Percentiles rank a stretch among this genome's conserved stretches.
These are phyloP conservation scores for Ecdyonurus torrentis DNA, from an alignment of 2,888 invertebrate species.

Conservation along the genomic window DNA sequence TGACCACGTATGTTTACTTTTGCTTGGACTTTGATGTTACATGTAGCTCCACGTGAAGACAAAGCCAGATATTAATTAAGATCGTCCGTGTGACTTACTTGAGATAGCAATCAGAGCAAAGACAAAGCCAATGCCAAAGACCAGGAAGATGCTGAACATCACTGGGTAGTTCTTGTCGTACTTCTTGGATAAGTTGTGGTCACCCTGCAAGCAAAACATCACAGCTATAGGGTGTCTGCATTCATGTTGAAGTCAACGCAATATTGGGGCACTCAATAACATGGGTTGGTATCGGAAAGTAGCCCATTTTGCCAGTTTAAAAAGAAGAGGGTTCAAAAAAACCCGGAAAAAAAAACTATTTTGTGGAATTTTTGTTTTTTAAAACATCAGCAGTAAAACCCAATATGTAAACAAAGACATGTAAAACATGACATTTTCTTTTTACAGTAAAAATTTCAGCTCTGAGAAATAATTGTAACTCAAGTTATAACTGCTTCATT, in stretches of 20 bases:
- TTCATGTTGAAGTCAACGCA: too few species aligned
- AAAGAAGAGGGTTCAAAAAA: neutral
- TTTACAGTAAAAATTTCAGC: too few species aligned
- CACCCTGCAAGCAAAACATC: constrained; percentile 9
- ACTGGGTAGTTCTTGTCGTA: constrained; percentile 57
- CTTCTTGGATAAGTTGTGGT: constrained; percentile 18
- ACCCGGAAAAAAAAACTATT: neutral
- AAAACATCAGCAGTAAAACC: neutral
- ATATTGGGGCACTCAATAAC: too few species aligned
- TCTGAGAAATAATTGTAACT: too few species aligned
- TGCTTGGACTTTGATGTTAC: too few species aligned
- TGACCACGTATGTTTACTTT: too few species aligned
- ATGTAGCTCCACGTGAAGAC: too few species aligned
- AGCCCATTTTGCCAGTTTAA: too few species aligned
- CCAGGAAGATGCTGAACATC: constrained; percentile 77
- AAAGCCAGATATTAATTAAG: too few species aligned
- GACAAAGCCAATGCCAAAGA: constrained; percentile 60
- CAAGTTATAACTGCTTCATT: too few species aligned
- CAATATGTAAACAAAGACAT: neutral
- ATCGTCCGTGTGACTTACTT: too few species aligned
- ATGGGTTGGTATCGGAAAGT: too few species aligned
- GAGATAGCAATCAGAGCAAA: constrained; percentile 62
- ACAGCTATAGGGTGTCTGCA: neutral
- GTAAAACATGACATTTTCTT: neutral
- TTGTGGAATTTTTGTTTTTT: neutral